These are phyloP conservation scores for Temnothorax curvispinosus DNA, from an alignment of 1,140 invertebrate genomes.

Conservation along the genomic window DNA sequence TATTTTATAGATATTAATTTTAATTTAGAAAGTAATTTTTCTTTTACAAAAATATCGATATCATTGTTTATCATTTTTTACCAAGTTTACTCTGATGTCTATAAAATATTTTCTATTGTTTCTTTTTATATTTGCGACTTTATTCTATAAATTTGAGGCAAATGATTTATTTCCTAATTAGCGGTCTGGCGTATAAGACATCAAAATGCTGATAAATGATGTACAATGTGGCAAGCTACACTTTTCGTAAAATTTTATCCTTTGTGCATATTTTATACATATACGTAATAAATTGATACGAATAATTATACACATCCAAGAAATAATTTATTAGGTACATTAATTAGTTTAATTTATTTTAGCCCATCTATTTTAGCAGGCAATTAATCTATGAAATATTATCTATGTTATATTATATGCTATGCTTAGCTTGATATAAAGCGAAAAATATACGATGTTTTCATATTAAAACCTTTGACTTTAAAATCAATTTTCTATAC, in stretches of 20 bases:
- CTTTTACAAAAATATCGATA: neutral
- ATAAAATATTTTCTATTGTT: neutral
- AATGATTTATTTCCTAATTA: neutral
- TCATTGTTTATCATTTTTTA: neutral
- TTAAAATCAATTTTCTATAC: no score
- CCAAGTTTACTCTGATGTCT: neutral
- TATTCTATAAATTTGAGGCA: neutral
- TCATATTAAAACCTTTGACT: no score
- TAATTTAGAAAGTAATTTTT: neutral
- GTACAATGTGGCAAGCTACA: neutral
- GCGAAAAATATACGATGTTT: no score
- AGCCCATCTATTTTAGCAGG: neutral
- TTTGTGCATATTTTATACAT: neutral
- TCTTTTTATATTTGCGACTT: neutral
- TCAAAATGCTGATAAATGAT: neutral
- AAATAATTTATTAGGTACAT: constrained; percentile 1
- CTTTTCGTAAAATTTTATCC: neutral
- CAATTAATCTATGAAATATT: neutral
- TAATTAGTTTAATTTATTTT: neutral
- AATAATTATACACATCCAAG: neutral
- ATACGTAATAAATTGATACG: neutral
- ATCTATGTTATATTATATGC: neutral
- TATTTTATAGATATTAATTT: no score
- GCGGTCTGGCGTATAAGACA: neutral
- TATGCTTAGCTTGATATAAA: no score